A percentile compares a stretch with the other conserved stretches of the same genome.
These are phyloP conservation scores for Notolepis coatsorum DNA, from an alignment of 2,797 vertebrate genomes.

Conservation along the genomic window DNA sequence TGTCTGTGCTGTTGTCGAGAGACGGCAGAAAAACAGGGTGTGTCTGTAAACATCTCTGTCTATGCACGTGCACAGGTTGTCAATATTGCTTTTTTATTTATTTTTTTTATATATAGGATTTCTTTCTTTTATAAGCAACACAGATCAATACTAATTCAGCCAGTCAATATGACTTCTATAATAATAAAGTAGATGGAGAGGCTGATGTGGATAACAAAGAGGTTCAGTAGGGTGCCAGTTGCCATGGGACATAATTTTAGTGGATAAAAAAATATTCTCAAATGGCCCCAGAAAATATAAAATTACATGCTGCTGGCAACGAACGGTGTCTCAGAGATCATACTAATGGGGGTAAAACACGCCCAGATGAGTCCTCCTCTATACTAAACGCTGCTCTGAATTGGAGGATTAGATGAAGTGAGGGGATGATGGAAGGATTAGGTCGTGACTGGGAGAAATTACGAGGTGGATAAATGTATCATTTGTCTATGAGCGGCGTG, in stretches of 20 bases:
- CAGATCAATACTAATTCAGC: slow-evolving; percentile 3
- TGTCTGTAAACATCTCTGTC: slow-evolving; percentile 8
- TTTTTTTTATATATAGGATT: too few relatives aligned
- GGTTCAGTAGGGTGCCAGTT: not conserved
- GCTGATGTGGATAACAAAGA: not conserved
- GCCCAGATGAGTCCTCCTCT: not conserved
- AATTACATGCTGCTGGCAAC: not conserved
- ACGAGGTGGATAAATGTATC: slow-evolving; percentile 56
- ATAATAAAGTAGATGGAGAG: not conserved
- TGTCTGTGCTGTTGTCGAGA: slow-evolving; percentile 12
- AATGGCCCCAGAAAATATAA: not conserved
- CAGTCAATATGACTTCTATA: not conserved
- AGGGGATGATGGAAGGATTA: slow-evolving; percentile 1
- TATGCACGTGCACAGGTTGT: not conserved
- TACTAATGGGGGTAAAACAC: not conserved
- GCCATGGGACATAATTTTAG: not conserved
- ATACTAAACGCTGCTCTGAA: not conserved
- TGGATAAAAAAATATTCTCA: not conserved
- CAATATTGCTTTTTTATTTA: too few relatives aligned
- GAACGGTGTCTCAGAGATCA: not conserved
- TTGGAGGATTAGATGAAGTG: slow-evolving; percentile 15
- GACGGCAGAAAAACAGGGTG: slow-evolving; percentile 6
- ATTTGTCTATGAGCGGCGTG: slow-evolving; percentile 45
- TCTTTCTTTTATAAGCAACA: not conserved
- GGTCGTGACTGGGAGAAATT: slow-evolving; percentile 48